These are phyloP conservation scores for Venturia canescens DNA, from an alignment of 1,140 invertebrate species.

Conservation along the genomic window DNA sequence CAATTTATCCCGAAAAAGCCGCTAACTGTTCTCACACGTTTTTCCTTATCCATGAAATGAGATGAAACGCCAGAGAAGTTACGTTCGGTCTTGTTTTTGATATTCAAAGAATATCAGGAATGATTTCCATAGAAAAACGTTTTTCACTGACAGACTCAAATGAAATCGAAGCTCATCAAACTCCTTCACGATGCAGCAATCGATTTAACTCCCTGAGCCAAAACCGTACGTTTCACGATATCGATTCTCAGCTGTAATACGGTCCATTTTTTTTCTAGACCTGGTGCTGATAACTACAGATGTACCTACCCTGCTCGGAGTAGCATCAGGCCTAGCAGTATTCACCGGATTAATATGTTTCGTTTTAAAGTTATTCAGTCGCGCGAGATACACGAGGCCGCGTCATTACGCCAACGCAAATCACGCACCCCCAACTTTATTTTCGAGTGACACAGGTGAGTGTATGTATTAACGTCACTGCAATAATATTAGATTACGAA, in stretches of 20 bases:
- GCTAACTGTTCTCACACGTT: too few relatives aligned
- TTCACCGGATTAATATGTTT: constrained; percentile 90
- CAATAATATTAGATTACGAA: constrained; percentile 23
- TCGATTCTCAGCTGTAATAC: constrained; percentile 31
- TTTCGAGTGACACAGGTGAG: constrained; percentile 87
- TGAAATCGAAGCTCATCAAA: background rate
- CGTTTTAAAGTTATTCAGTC: constrained; percentile 88
- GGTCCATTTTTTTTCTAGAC: constrained; percentile 78
- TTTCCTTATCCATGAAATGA: too few relatives aligned
- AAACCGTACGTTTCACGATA: background rate
- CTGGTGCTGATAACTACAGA: constrained; percentile 88
- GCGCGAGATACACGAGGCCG: constrained; percentile 82
- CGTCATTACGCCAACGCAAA: constrained; percentile 89
- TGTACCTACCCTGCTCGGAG: constrained; percentile 87
- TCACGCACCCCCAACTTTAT: constrained; percentile 87
- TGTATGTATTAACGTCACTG: constrained; percentile 48
- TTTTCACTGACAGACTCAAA: too few relatives aligned
- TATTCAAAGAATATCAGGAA: too few relatives aligned
- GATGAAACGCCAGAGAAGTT: too few relatives aligned
- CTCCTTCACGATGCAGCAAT: background rate
- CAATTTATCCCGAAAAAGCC: too few relatives aligned
- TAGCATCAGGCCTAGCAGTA: constrained; percentile 88
- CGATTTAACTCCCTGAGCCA: background rate
- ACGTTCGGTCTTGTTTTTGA: too few relatives aligned
- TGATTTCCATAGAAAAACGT: too few relatives aligned